phyloP scores from a whole-genome alignment of 2,797 vertebrate species.

The Varecia variegata region DNA sequence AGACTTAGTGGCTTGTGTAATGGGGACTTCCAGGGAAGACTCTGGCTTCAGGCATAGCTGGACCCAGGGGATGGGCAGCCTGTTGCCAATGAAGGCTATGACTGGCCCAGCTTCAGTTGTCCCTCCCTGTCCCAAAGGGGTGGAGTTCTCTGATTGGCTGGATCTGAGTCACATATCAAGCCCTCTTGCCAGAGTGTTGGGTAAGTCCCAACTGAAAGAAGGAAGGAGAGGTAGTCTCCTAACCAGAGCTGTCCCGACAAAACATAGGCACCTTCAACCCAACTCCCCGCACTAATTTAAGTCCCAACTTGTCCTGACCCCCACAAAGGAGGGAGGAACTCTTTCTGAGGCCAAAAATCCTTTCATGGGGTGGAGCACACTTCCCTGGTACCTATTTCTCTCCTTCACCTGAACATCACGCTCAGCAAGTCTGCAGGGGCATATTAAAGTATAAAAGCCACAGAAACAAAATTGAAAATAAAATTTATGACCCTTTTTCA shows the following conservation, averaged over 20 bases:
- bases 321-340: neutral
- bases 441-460: slow-evolving; percentile 61
- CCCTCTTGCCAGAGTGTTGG: neutral
- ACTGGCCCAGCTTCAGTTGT: neutral
- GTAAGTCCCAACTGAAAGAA: neutral
- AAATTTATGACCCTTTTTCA: slow-evolving; percentile 70
- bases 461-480: slow-evolving; percentile 75
- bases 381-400: neutral
- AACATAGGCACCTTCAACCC: neutral
- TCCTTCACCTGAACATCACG: neutral
- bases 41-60: neutral
- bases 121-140: neutral
- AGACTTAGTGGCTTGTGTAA: neutral
- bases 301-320: neutral
- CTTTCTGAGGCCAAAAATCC: neutral
- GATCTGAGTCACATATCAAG: neutral
- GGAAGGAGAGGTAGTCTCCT: neutral
- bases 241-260: neutral
- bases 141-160: neutral
- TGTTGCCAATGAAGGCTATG: neutral
- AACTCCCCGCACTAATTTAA: neutral
- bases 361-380: neutral
- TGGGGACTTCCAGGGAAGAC: neutral
- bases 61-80: neutral
- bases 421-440: slow-evolving; percentile 24